These are phyloP conservation scores for Cydia strobilella DNA, from an alignment of 1,140 invertebrate species.

Conservation along the genomic window DNA sequence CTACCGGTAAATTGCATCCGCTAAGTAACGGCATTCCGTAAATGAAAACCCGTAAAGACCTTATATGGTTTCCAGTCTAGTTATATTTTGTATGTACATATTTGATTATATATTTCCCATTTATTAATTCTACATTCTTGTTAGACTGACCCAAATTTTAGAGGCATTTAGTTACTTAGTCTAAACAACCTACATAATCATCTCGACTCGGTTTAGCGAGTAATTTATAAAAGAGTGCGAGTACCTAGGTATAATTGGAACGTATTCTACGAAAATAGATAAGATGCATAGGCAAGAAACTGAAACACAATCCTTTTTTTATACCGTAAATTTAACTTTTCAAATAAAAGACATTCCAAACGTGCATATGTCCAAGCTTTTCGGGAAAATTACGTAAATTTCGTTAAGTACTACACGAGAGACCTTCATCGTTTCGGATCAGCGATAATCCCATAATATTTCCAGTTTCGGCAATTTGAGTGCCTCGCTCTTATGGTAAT, in stretches of 20 bases:
- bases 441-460: slow-evolving; percentile 61
- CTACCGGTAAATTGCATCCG: slow-evolving; percentile 2
- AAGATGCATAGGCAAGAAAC: too few relatives aligned
- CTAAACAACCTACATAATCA: too few relatives aligned
- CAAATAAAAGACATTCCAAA: slow-evolving; percentile 21
- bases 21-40: background rate
- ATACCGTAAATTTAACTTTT: slow-evolving; percentile 15
- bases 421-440: slow-evolving; percentile 56
- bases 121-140: too few relatives aligned
- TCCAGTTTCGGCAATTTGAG: slow-evolving; percentile 56
- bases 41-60: slow-evolving; percentile 28
- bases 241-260: too few relatives aligned
- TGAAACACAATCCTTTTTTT: slow-evolving; percentile 5
- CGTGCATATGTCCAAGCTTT: slow-evolving; percentile 40
- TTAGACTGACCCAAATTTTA: too few relatives aligned
- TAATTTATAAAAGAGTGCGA: too few relatives aligned
- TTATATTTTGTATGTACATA: too few relatives aligned
- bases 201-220: too few relatives aligned
- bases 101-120: too few relatives aligned
- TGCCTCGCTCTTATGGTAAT: slow-evolving; percentile 46
- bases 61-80: too few relatives aligned
- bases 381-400: slow-evolving; percentile 49
- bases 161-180: too few relatives aligned
- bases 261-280: background rate
- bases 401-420: slow-evolving; percentile 52